These are phyloP conservation scores for Dascyllus trimaculatus DNA, from an alignment of 2,113 vertebrate genomes.

Conservation along the genomic window DNA sequence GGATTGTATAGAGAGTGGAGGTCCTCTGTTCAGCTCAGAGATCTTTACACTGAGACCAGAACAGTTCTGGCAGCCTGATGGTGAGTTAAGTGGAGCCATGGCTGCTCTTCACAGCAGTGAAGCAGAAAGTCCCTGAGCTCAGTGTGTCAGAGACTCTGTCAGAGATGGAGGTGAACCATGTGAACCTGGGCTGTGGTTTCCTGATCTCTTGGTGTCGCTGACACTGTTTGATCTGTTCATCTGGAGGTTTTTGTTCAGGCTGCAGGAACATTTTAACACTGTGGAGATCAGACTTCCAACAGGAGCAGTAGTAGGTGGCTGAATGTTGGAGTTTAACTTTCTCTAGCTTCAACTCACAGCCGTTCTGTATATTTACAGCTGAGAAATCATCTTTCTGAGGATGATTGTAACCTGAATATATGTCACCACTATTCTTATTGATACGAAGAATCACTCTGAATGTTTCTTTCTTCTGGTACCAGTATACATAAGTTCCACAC, in stretches of 20 bases:
- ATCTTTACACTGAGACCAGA: no score
- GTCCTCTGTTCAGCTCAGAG: no score
- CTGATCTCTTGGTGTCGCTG: slow-evolving; percentile 21
- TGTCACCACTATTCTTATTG: accelerated
- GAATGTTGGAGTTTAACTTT: no score
- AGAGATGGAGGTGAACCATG: slow-evolving; percentile 22
- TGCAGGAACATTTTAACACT: slow-evolving; percentile 30
- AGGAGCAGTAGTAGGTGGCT: slow-evolving; percentile 43
- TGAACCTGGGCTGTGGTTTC: slow-evolving; percentile 44
- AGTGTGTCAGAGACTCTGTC: no score
- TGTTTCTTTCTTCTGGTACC: slow-evolving; percentile 40
- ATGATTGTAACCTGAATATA: accelerated
- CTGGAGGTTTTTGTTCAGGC: slow-evolving; percentile 45
- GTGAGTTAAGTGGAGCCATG: no score
- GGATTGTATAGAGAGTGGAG: no score
- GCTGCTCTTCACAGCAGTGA: no score
- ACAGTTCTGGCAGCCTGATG: no score
- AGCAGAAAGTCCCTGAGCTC: no score
- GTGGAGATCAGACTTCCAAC: neutral
- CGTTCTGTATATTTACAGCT: neutral
- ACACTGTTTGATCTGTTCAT: slow-evolving; percentile 20
- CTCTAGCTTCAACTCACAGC: slow-evolving; percentile 19
- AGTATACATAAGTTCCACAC: neutral
- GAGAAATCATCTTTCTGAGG: slow-evolving; percentile 32
- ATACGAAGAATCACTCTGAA: neutral